Evolutionary conservation across 2,113 vertebrate species (phyloP), one percentile per base, ranked within the genome.

Genomic region (Sisor rabdophorus): DNA sequence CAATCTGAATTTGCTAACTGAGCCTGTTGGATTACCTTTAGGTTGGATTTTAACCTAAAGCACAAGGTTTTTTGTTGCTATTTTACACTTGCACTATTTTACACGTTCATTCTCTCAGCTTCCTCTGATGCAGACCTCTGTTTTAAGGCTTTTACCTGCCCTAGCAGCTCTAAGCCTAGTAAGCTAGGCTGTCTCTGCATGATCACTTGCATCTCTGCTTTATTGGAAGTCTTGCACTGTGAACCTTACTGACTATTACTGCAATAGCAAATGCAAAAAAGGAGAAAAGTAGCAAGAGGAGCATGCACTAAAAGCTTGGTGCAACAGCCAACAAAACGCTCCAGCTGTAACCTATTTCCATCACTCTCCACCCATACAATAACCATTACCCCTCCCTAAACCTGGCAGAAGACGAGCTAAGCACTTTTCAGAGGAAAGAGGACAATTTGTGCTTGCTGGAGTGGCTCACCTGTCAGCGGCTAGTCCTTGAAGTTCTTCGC

Each of bases 391-490:
- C 81, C 71, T 79, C 77, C 76, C 77, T 75, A 79, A 67, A 54
- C 72, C 60, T 75, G 71, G 61, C 76, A 76, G 79, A 75, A 82
- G 83, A 80, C 75, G 74, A 80, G 78, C 63, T 75, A 83, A 80
- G 79, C 82, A 80, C 78, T 82, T 82, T 85, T 84, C 70, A 77
- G 82, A 80, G 73, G 73, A 81, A 78, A 75, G 68, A 82, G 78
- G 80, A 84, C 82, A 84, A 84, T 85, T 85, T 85, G 84, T 82
- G 84, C 77, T 84, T 67, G 73, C 82, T 84, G 78, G 81, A 79
- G 80, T 79, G 72, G 79, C 82, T 84, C 72, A 79, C 80, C 80
- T 77, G 76, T 76, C 78, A 67, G 72, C 70, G 53, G 75, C 40
- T 73, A 80, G 82, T 81, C 82, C 82, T 82, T 82, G 80, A 80